phyloP scores from a whole-genome alignment of 2,113 vertebrate genomes.

The Chloroceryle aenea region DNA sequence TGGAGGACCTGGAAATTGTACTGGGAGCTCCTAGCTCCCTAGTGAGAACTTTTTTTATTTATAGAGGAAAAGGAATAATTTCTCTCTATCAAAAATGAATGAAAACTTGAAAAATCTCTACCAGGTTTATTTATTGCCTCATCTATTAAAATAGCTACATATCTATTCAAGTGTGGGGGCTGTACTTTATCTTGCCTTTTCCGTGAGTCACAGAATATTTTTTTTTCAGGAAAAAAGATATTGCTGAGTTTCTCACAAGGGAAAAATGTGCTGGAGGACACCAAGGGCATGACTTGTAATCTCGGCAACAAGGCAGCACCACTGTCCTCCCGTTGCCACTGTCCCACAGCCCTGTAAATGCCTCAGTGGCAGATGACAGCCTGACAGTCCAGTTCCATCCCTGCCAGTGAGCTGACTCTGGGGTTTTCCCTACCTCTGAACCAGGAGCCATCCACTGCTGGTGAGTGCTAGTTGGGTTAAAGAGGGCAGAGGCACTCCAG shows the following conservation, averaged over 20 bases:
- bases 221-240: background rate
- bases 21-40: background rate
- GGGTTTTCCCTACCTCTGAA: background rate
- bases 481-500: background rate
- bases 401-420: accelerated
- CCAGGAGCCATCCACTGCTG: background rate
- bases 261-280: background rate
- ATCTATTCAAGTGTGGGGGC: slow-evolving; percentile 10
- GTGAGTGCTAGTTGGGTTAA: background rate
- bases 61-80: slow-evolving; percentile 20
- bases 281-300: background rate
- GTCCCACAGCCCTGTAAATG: accelerated
- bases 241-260: background rate
- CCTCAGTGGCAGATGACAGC: accelerated
- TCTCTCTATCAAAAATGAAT: slow-evolving; percentile 46
- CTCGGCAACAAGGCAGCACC: background rate
- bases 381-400: background rate
- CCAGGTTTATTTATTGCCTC: slow-evolving; percentile 52
- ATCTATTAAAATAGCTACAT: slow-evolving; percentile 43
- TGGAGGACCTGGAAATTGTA: background rate
- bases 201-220: background rate
- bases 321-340: accelerated
- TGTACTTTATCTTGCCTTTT: slow-evolving; percentile 2
- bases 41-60: background rate
- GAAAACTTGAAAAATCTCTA: slow-evolving; percentile 43